Evolutionary conservation across 2,113 vertebrate species (phyloP), one percentile per base, ranked within the genome.

Genomic region (Colistium nudipinnis): DNA sequence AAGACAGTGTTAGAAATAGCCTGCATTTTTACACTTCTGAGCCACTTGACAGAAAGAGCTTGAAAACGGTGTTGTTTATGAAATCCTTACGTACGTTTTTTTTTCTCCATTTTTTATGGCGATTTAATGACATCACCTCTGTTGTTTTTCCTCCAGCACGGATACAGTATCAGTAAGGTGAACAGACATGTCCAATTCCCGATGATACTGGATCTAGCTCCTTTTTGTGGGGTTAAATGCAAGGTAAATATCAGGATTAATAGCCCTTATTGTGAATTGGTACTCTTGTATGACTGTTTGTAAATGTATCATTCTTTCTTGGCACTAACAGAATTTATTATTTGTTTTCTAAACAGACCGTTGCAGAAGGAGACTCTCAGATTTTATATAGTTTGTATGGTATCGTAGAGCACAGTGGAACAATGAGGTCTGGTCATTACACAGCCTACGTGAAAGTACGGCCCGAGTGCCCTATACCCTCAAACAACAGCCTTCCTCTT

Each of bases 361-460:
- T 96, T 33, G 73, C 88, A 9, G 94, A 95, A 56, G 95, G 93
- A 39, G 90, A 92, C 6, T 75, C 79, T 5, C 88, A 83, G 70
- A 89, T 98, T 19, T 72, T 95, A 19, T 99, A 99, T 78, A 93
- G 94, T 38, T 92, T 99, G 28, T 99, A 98, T 6, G 98, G 97
- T 14, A 91, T 98, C 3, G 97, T 99, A 43, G 97, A 98, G 70
- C 98, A 99, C 70, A 98, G 96, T 4, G 97, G 98, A 20, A 98
- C 97, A 2, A 99, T 99, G 97, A 93, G 95, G 41, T 96, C 95
- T 0, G 98, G 97, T n/a, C 98, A 99, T 82, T 99, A 99, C 85
- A 98, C 95, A 1, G 98, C 96, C 2, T 98, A 96, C 5, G 94
- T 96, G 55, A 99, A 97, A 91, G 88, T 89, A 19, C 92, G 95